Evolutionary conservation across 2,113 vertebrate species (phyloP).

Genomic region (Orthonyx spaldingii): DNA sequence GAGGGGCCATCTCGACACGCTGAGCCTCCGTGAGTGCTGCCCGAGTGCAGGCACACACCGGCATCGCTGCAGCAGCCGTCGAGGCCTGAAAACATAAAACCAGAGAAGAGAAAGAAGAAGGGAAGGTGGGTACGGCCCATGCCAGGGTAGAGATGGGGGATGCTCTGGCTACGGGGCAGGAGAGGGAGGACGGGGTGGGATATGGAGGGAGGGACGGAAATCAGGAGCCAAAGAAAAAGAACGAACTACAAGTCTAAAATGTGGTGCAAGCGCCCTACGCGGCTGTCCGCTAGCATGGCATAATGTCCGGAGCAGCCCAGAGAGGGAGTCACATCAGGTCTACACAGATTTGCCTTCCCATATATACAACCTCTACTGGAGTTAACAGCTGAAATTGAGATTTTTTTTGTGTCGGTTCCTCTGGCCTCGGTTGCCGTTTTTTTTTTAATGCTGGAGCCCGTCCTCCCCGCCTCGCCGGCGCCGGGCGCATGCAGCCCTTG

Average conservation of each 20-base stretch:
- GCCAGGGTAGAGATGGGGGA: slow-evolving; percentile 39
- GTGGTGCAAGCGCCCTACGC: slow-evolving; percentile 67
- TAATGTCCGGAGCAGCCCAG: slow-evolving; percentile 69
- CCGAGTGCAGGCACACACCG: background rate
- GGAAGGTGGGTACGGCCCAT: slow-evolving; percentile 46
- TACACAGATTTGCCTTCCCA: slow-evolving; percentile 72
- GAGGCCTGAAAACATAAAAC: slow-evolving; percentile 48
- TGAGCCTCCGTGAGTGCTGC: slow-evolving; percentile 18
- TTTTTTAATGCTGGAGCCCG: slow-evolving; percentile 63
- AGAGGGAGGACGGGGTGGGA: slow-evolving; percentile 38
- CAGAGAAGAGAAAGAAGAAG: slow-evolving; percentile 54
- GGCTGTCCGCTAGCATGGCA: slow-evolving; percentile 70
- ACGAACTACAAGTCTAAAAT: slow-evolving; percentile 69
- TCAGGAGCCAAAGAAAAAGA: slow-evolving; percentile 65
- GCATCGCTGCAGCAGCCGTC: slow-evolving; percentile 3
- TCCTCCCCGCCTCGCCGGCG: slow-evolving; percentile 64
- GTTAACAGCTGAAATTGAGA: slow-evolving; percentile 70
- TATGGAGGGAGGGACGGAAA: slow-evolving; percentile 41
- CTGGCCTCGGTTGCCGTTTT: slow-evolving; percentile 62
- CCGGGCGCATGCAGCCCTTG: slow-evolving; percentile 71
- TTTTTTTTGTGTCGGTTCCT: slow-evolving; percentile 62
- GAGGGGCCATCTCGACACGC: slow-evolving; percentile 29
- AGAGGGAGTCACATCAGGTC: slow-evolving; percentile 72
- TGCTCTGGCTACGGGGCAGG: slow-evolving; percentile 54
- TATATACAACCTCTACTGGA: slow-evolving; percentile 73